Evolutionary conservation across 2,113 vertebrate genomes (phyloP), one percentile per base, ranked within the genome.

Genomic region (Galemys pyrenaicus): DNA sequence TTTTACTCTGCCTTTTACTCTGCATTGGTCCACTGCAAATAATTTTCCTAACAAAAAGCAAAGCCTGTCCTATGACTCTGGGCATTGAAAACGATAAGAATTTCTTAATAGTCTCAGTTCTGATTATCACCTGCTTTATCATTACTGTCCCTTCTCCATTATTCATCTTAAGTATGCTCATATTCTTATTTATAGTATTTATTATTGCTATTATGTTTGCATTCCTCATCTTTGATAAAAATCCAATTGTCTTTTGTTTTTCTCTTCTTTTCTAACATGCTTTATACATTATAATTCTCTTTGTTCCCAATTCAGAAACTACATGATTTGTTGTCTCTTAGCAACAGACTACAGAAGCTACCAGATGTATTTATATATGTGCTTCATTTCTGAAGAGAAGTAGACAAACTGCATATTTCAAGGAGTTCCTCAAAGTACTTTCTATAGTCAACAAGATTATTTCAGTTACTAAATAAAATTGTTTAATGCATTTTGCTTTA

Each of bases 281-380:
- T 56, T 87, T 68, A 44, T 65, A 79, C 37, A 74, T 93, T 91
- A 64, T 91, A 65, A 68, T 15, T 87, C 8, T 74, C 56, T 94
- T 73, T 92, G 68, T 89, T 84, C 10, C 62, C 46, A 44, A 35
- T 51, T 80, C 65, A 75, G 83, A 89, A 95, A 64, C 51, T 26
- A 84, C 35, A 46, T 60, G 58, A 80, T 83, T 54, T 87, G 30
- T 71, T 54, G 70, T 92, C 51, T 84, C 77, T 95, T 87, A 92
- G 77, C 54, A 94, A 89, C 13, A 46, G 54, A 35, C n/a, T 32
- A 37, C n/a, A 28, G 22, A 80, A n/a, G 49, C 51, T 75, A 75
- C 51, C 24, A 60, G 49, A 75, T 51, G 15, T 24, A 74, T 82
- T 91, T 85, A 64, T 88, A 87, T 62, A 62, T 35, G 1, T 79